These are phyloP conservation scores for Melangyna quadrimaculata DNA, from an alignment of 2,888 invertebrate genomes.

Conservation along the genomic window DNA sequence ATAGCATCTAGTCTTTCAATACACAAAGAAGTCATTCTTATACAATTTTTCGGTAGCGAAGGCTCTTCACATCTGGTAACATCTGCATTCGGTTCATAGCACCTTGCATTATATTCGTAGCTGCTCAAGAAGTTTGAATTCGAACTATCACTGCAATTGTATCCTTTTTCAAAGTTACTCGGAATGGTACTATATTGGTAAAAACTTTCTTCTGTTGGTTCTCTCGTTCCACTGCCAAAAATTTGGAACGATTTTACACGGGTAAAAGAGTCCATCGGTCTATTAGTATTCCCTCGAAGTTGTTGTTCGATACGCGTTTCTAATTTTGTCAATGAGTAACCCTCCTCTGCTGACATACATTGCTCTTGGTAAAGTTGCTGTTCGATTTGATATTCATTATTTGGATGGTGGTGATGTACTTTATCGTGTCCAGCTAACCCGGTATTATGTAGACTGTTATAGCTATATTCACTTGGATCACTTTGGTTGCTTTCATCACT, in stretches of 20 bases:
- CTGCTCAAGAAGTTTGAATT: slow-evolving; percentile 46
- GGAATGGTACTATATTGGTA: slow-evolving; percentile 43
- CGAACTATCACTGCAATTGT: slow-evolving; percentile 35
- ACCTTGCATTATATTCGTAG: slow-evolving; percentile 42
- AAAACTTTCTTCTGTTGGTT: slow-evolving; percentile 1
- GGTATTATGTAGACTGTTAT: slow-evolving; percentile 68
- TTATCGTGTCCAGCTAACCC: slow-evolving; percentile 73
- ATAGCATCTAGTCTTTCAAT: slow-evolving; percentile 31
- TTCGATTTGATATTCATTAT: slow-evolving; percentile 76
- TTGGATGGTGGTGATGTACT: slow-evolving; percentile 73
- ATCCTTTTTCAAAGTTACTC: slow-evolving; percentile 37
- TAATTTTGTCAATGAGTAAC: slow-evolving; percentile 79
- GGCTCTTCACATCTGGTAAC: neutral
- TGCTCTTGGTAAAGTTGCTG: slow-evolving; percentile 79
- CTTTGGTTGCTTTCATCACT: slow-evolving; percentile 26
- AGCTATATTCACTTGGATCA: slow-evolving; percentile 47
- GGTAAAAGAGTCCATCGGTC: neutral
- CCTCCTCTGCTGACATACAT: slow-evolving; percentile 77
- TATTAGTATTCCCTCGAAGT: slow-evolving; percentile 59
- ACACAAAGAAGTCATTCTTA: slow-evolving; percentile 19
- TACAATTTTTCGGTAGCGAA: neutral
- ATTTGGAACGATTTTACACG: slow-evolving; percentile 74
- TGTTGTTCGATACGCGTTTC: slow-evolving; percentile 78
- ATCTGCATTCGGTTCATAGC: slow-evolving; percentile 18
- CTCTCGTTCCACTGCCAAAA: slow-evolving; percentile 44